phyloP scores from a whole-genome alignment of 1,140 invertebrate genomes.

The Lepidurus packardi region DNA sequence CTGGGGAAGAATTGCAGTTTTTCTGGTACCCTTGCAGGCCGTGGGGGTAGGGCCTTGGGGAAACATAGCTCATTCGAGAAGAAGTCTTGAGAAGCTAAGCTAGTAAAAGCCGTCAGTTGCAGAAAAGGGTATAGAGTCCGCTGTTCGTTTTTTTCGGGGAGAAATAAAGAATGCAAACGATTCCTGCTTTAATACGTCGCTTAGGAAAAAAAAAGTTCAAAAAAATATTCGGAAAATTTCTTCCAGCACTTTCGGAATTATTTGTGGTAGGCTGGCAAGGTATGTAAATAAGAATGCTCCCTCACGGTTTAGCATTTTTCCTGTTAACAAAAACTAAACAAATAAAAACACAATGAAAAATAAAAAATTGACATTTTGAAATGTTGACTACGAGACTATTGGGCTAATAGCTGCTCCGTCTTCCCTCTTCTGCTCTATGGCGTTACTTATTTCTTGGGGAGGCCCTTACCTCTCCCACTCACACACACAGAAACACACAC shows the following conservation, averaged over 20 bases:
- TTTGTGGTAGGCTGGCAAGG: too few species aligned
- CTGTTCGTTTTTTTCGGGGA: not conserved
- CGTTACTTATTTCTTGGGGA: conserved; percentile 1
- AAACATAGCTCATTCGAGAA: conserved; percentile 15
- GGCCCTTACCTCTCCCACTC: not conserved
- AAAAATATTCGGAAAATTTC: not conserved
- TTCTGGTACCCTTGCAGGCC: not conserved
- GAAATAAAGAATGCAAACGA: not conserved
- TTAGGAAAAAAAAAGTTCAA: not conserved
- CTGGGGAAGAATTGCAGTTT: not conserved
- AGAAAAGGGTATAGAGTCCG: not conserved
- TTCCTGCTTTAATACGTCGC: not conserved
- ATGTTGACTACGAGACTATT: not conserved
- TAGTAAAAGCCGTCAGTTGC: not conserved
- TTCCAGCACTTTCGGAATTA: not conserved
- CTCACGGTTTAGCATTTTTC: too few species aligned
- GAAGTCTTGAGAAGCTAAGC: conserved; percentile 14
- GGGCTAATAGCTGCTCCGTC: not conserved
- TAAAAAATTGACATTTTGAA: not conserved
- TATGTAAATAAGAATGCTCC: too few species aligned
- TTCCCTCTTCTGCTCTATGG: not conserved
- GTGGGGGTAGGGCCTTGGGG: conserved; percentile 7
- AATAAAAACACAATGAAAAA: too few species aligned
- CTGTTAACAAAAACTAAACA: too few species aligned
- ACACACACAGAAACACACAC: too few species aligned